Percentiles rank a stretch among this genome's conserved stretches.
phyloP scores from a whole-genome alignment of 2,113 vertebrate species.

The Pangasianodon hypophthalmus region DNA sequence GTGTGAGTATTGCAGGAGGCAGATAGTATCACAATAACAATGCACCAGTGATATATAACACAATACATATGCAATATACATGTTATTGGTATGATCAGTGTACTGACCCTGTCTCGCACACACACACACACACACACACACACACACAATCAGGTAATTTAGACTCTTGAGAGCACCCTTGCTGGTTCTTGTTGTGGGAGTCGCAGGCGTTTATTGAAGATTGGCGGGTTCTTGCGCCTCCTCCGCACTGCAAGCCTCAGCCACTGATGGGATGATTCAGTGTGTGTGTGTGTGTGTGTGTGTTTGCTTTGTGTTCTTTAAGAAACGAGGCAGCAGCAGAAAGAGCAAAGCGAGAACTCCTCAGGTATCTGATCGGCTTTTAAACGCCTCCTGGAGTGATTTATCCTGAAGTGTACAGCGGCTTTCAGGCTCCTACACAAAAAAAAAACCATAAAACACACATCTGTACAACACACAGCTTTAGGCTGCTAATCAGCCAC shows the following conservation, averaged over 20 bases:
- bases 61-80: background rate
- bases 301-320: conserved; percentile 47
- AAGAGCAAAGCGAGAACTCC: conserved; percentile 19
- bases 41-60: too few species aligned
- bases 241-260: conserved; percentile 11
- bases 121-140: background rate
- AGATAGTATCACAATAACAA: background rate
- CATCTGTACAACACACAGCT: background rate
- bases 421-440: background rate
- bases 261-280: conserved; percentile 9
- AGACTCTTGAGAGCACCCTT: background rate
- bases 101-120: background rate
- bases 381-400: conserved; percentile 7
- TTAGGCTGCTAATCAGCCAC: background rate
- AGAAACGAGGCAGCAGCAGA: conserved; percentile 48
- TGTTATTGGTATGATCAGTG: background rate
- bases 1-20: background rate
- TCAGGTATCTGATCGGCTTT: conserved; percentile 37
- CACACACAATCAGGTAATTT: background rate
- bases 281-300: conserved; percentile 29
- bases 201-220: conserved; percentile 4
- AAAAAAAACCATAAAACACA: background rate
- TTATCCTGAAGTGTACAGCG: conserved; percentile 18
- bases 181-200: conserved; percentile 6
- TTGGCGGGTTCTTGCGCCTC: conserved; percentile 9